Evolutionary conservation across 2,888 invertebrate species (phyloP).

Genomic region (Pollenia griseotomentosa): DNA sequence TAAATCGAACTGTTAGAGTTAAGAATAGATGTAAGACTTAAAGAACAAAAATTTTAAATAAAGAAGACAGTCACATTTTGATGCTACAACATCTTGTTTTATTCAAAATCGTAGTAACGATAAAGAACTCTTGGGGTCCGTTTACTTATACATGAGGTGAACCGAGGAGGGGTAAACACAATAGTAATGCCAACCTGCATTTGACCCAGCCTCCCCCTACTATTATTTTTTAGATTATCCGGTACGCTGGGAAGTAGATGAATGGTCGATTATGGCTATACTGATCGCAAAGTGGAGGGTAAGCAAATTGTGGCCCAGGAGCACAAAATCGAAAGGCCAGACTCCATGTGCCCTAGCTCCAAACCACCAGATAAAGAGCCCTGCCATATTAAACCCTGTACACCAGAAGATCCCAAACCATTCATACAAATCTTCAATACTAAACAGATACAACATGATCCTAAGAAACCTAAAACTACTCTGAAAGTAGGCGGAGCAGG

Average conservation of each 20-base stretch:
- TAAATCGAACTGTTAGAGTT: too few species aligned
- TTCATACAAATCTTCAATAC: slow-evolving; percentile 92
- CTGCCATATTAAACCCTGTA: slow-evolving; percentile 93
- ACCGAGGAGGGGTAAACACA: slow-evolving; percentile 93
- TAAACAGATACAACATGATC: slow-evolving; percentile 93
- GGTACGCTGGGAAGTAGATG: slow-evolving; percentile 93
- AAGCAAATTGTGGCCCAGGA: slow-evolving; percentile 97
- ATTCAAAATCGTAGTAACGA: too few species aligned
- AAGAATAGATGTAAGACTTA: too few species aligned
- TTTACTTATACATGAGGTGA: slow-evolving; percentile 86
- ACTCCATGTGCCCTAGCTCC: slow-evolving; percentile 90
- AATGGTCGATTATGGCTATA: slow-evolving; percentile 96
- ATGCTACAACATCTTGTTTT: too few species aligned
- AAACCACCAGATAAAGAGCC: slow-evolving; percentile 91
- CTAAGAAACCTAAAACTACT: slow-evolving; percentile 91
- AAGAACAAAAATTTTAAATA: too few species aligned
- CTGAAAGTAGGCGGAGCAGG: slow-evolving; percentile 96
- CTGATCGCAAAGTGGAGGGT: slow-evolving; percentile 92
- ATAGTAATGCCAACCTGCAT: slow-evolving; percentile 96
- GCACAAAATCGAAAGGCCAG: slow-evolving; percentile 92
- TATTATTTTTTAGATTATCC: slow-evolving; percentile 97
- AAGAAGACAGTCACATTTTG: too few species aligned
- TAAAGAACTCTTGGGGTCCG: too few species aligned
- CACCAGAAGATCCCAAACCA: slow-evolving; percentile 89
- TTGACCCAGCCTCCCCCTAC: slow-evolving; percentile 94